Percentiles rank a stretch among this genome's conserved stretches.
These are phyloP conservation scores for Idris sp. DNA, from an alignment of 1,140 invertebrate genomes.

Conservation along the genomic window DNA sequence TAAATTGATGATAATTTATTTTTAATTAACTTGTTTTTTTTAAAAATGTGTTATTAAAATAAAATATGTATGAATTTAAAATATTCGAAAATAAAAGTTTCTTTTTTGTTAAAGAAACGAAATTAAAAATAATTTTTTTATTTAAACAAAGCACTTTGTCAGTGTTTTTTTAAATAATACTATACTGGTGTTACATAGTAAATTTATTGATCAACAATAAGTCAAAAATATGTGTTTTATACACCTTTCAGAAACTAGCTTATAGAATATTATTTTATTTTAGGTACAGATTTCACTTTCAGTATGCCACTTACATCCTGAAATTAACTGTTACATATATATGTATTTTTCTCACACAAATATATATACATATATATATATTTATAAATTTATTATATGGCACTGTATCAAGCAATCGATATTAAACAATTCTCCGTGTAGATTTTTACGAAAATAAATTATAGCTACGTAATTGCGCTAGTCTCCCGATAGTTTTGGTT, in stretches of 20 bases:
- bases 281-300: conserved; percentile 44
- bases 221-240: conserved; percentile 71
- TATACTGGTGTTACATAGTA: conserved; percentile 65
- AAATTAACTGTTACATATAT: conserved; percentile 6
- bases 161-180: conserved; percentile 59
- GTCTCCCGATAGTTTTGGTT: too few relatives aligned
- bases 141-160: too few relatives aligned
- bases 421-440: too few relatives aligned
- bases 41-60: too few relatives aligned
- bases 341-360: conserved; percentile 3
- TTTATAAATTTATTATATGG: not conserved
- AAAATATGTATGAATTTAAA: too few relatives aligned
- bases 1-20: conserved; percentile 2
- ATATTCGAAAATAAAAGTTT: too few relatives aligned
- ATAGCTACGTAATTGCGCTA: too few relatives aligned
- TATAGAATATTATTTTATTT: conserved; percentile 35
- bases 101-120: too few relatives aligned
- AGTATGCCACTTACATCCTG: conserved; percentile 11
- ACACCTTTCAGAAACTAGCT: conserved; percentile 42
- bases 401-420: too few relatives aligned
- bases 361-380: conserved; percentile 2
- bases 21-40: too few relatives aligned
- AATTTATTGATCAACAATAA: conserved; percentile 76
- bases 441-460: too few relatives aligned
- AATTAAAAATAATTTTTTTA: too few relatives aligned